Evolutionary conservation across 2,797 vertebrate genomes (phyloP).

Genomic region (Poeciliopsis turneri): DNA sequence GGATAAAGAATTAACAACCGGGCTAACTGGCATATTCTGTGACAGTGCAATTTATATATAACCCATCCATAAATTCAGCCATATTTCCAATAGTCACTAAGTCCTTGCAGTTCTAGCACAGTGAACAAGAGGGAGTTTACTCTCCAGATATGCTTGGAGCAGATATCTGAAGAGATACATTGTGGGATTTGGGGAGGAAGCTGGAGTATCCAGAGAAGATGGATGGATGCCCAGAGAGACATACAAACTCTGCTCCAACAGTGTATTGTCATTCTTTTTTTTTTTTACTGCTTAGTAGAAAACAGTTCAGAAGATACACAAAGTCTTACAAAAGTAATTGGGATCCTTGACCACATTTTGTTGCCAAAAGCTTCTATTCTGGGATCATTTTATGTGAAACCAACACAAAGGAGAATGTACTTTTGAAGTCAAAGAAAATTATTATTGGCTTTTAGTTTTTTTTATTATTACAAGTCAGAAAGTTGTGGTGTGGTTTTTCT

Average conservation of each 20-base stretch:
- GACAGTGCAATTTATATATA: neutral
- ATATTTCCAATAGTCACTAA: neutral
- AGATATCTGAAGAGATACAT: neutral
- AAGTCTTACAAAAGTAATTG: neutral
- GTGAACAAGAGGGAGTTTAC: neutral
- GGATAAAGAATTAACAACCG: constrained; percentile 42
- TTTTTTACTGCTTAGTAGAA: neutral
- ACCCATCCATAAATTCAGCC: constrained; percentile 8
- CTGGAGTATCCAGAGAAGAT: neutral
- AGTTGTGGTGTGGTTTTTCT: neutral
- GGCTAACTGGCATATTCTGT: constrained; percentile 9
- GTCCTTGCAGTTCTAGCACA: neutral
- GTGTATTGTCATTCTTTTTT: neutral
- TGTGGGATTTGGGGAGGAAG: neutral
- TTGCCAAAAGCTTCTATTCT: neutral
- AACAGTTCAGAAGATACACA: constrained; percentile 5
- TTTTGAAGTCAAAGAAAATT: neutral
- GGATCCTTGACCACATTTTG: neutral
- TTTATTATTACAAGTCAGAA: neutral
- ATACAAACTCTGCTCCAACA: neutral
- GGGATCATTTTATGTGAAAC: neutral
- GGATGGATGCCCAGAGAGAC: neutral
- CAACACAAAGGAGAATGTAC: neutral
- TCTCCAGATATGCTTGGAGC: neutral
- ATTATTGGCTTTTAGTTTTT: neutral